Evolutionary conservation across 2,888 invertebrate species (phyloP).

Genomic region (Cataglyphis rosenhaueri): DNA sequence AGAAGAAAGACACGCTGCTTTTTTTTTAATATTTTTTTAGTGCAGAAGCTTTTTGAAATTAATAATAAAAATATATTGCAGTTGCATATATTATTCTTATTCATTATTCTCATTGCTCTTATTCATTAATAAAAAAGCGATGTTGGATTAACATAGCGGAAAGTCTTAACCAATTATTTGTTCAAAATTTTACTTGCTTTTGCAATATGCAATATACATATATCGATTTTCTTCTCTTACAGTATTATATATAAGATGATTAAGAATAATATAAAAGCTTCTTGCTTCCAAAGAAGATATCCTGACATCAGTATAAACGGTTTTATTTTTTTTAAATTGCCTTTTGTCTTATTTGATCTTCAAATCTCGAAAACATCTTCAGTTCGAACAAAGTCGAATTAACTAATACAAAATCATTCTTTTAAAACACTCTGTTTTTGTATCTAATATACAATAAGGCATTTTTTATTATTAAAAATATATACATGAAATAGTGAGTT

Average conservation of each 20-base stretch:
- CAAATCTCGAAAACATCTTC: background rate
- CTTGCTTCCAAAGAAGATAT: background rate
- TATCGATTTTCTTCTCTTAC: background rate
- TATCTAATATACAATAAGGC: background rate
- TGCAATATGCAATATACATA: too few species aligned
- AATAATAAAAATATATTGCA: background rate
- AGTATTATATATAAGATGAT: background rate
- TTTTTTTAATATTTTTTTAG: background rate
- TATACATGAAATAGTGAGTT: background rate
- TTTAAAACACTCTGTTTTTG: background rate
- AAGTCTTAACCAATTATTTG: background rate
- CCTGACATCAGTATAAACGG: background rate
- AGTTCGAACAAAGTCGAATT: background rate
- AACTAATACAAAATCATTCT: background rate
- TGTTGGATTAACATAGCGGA: background rate
- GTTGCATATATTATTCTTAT: background rate
- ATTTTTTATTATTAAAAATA: background rate
- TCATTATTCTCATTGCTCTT: background rate
- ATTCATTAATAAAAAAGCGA: background rate
- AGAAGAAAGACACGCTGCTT: background rate
- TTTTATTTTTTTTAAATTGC: background rate
- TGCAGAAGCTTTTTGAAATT: background rate
- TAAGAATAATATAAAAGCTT: background rate
- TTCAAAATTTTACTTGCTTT: background rate
- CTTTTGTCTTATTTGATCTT: background rate